phyloP scores from a whole-genome alignment of 2,797 vertebrate genomes.

The Triplophysa bombifrons region DNA sequence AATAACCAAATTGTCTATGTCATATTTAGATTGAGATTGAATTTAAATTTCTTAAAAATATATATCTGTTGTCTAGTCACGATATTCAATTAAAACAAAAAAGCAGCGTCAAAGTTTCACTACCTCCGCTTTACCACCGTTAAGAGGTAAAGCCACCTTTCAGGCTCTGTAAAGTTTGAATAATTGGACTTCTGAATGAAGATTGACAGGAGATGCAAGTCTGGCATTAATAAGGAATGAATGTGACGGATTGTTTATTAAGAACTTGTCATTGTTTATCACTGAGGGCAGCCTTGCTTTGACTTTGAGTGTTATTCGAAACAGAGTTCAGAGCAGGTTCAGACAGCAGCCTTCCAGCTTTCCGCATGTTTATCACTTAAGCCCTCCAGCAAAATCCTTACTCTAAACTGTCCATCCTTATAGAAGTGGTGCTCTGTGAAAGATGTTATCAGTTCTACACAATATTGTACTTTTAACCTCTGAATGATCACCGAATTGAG shows the following conservation, averaged over 20 bases:
- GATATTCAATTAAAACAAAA: background rate
- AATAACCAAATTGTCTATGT: too few relatives aligned
- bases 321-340: slow-evolving; percentile 68
- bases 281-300: slow-evolving; percentile 65
- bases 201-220: slow-evolving; percentile 80
- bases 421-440: slow-evolving; percentile 44
- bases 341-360: slow-evolving; percentile 51
- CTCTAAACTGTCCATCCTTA: slow-evolving; percentile 54
- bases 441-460: slow-evolving; percentile 36
- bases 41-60: background rate
- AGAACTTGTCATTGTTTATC: slow-evolving; percentile 78
- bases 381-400: slow-evolving; percentile 43
- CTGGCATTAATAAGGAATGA: slow-evolving; percentile 78
- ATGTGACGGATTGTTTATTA: slow-evolving; percentile 81
- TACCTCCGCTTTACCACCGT: background rate
- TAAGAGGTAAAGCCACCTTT: slow-evolving; percentile 56
- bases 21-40: too few relatives aligned
- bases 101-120: background rate
- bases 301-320: slow-evolving; percentile 75
- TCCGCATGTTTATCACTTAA: slow-evolving; percentile 41
- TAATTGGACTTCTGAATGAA: slow-evolving; percentile 79
- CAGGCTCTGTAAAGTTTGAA: slow-evolving; percentile 75
- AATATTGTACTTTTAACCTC: slow-evolving; percentile 19
- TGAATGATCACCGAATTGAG: slow-evolving; percentile 28
- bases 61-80: too few relatives aligned